A percentile compares a stretch with the other conserved stretches of the same genome.
phyloP scores from a whole-genome alignment of 2,888 invertebrate species.

The Crioceris asparagi region DNA sequence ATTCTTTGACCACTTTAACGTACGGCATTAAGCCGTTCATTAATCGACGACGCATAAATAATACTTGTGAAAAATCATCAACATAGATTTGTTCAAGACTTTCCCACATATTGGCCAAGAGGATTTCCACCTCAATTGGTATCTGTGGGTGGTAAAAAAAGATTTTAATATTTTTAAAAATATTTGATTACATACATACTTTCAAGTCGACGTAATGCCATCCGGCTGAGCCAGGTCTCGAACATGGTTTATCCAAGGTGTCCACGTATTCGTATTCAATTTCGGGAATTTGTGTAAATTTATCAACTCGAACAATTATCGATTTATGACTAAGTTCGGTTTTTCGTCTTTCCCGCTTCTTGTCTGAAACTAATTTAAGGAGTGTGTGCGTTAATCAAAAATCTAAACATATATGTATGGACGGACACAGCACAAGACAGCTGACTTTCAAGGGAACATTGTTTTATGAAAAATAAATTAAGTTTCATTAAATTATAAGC shows the following conservation, averaged over 20 bases:
- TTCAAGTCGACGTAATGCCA: constrained; percentile 32
- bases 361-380: too few species aligned
- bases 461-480: too few species aligned
- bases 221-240: constrained; percentile 29
- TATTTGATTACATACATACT: background rate
- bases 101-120: constrained; percentile 39
- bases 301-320: constrained; percentile 25
- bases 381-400: too few species aligned
- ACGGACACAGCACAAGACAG: too few species aligned
- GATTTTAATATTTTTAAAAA: too few species aligned
- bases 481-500: too few species aligned
- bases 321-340: constrained; percentile 4
- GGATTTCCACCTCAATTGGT: constrained; percentile 24
- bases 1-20: constrained; percentile 42
- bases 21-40: constrained; percentile 48
- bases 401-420: too few species aligned
- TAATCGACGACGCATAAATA: constrained; percentile 47
- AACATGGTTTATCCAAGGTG: constrained; percentile 9
- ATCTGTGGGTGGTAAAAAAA: constrained; percentile 29
- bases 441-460: too few species aligned
- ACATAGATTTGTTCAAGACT: constrained; percentile 38
- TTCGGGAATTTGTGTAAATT: constrained; percentile 31
- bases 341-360: too few species aligned
- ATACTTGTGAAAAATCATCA: constrained; percentile 42
- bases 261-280: constrained; percentile 18